Evolutionary conservation across 2,797 vertebrate species (phyloP), one percentile per base, ranked within the genome.

Genomic region (Dipus sagitta): DNA sequence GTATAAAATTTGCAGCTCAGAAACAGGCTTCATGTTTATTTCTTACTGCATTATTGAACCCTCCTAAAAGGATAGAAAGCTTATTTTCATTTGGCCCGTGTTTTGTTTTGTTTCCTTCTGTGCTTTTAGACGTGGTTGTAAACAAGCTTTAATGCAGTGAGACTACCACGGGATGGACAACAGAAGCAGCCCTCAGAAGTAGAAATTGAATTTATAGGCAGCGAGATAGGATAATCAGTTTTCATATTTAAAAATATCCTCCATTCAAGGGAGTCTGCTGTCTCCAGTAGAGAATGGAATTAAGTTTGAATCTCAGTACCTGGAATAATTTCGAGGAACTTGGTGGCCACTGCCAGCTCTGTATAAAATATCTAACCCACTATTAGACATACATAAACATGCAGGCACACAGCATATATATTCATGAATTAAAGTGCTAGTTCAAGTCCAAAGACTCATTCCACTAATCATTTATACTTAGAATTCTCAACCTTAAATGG

Each of bases 161-260:
- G 95, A 68, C 91, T 95, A 90, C 76, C 95, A 67, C 60, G 88
- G 98, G 97, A 96, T 84, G 60, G 54, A 94, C 94, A 97, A 93
- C 94, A 97, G 96, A 96, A 93, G 71, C 92, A 95, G 89, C 93
- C 47, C 97, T 97, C 95, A 96, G 93, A 97, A 97, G 97, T 64
- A 95, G 96, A 97, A 98, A 98, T 97, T 97, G 96, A 98, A 97
- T 98, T 98, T 97, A 96, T 95, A 96, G 97, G 96, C 97, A 97
- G 93, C 96, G 90, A 96, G 96, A 95, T 97, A 84, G 85, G 95
- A 84, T 98, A 98, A 98, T 98, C 98, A 92, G 93, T 95, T 98
- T 98, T 98, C 92, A 91, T 94, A 96, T 96, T 97, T 97, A 95
- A 96, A 97, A 96, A 97, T 96, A 97, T 91, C 92, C 94, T 92